Conservation (phyloP, 2,113 vertebrate species). For the Pteruthius melanotis region DNA sequence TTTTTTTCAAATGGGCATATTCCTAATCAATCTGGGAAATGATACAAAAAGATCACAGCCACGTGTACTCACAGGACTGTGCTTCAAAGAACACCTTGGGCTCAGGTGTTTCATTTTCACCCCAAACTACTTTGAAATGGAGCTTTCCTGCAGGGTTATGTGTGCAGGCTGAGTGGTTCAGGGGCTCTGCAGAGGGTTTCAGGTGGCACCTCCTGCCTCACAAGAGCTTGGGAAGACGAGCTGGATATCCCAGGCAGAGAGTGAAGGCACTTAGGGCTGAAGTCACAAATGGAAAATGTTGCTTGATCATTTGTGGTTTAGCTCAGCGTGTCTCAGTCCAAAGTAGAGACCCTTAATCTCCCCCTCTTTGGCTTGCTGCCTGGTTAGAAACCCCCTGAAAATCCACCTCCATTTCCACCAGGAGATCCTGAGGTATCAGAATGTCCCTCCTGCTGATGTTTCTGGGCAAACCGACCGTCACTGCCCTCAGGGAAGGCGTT, state of each 20-base stretch:
- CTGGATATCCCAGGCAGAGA: background rate
- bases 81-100: background rate
- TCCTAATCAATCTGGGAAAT: background rate
- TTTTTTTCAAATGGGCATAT: background rate
- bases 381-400: background rate
- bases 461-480: accelerated
- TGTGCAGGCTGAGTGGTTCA: background rate
- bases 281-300: background rate
- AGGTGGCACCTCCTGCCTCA: background rate
- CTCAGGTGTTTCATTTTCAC: background rate
- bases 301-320: background rate
- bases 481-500: background rate
- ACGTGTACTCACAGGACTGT: background rate
- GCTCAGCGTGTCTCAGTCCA: background rate
- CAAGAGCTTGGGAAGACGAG: background rate
- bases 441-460: background rate
- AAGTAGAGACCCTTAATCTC: background rate
- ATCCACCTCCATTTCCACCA: background rate
- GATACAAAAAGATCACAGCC: background rate
- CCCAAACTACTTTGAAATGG: background rate
- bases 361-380: background rate
- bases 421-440: background rate
- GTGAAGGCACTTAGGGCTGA: background rate
- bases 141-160: background rate
- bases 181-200: background rate